A percentile compares a stretch with the other conserved stretches of the same genome.
These are phyloP conservation scores for Irena cyanogastra DNA, from an alignment of 2,113 vertebrate genomes.

Conservation along the genomic window DNA sequence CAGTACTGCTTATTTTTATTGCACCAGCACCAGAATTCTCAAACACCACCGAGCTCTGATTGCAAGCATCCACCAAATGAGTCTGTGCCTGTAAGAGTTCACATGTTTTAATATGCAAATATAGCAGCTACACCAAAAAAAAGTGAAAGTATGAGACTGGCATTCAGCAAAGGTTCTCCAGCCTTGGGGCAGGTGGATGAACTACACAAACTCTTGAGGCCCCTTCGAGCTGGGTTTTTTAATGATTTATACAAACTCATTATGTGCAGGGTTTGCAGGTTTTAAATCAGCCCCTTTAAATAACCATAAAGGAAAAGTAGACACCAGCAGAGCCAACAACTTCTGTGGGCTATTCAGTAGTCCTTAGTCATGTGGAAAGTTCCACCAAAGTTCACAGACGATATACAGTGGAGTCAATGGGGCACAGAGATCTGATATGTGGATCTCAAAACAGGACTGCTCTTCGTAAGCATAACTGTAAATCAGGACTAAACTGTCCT, in stretches of 20 bases:
- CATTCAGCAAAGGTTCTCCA: neutral
- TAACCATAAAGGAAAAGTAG: constrained; percentile 50
- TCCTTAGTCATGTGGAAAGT: constrained; percentile 62
- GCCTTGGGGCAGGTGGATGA: neutral
- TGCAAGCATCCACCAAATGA: neutral
- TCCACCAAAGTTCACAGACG: constrained; percentile 58
- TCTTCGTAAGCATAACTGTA: constrained; percentile 56
- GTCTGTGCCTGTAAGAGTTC: neutral
- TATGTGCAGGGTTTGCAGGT: constrained; percentile 44
- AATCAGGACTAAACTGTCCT: constrained; percentile 45
- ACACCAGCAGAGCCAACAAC: constrained; percentile 45
- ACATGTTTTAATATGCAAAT: neutral
- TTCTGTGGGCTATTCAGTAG: constrained; percentile 54
- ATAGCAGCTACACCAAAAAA: neutral
- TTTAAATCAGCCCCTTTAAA: constrained; percentile 53
- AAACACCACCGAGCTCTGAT: neutral
- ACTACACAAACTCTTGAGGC: neutral
- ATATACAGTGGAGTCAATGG: constrained; percentile 57
- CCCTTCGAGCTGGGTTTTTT: neutral
- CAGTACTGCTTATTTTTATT: neutral
- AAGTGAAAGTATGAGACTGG: neutral
- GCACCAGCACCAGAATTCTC: neutral
- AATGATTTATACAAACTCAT: constrained; percentile 13
- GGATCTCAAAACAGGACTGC: constrained; percentile 57
- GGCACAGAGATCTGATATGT: constrained; percentile 57